Evolutionary conservation across 2,797 vertebrate species (phyloP).

Genomic region (Furcifer pardalis): DNA sequence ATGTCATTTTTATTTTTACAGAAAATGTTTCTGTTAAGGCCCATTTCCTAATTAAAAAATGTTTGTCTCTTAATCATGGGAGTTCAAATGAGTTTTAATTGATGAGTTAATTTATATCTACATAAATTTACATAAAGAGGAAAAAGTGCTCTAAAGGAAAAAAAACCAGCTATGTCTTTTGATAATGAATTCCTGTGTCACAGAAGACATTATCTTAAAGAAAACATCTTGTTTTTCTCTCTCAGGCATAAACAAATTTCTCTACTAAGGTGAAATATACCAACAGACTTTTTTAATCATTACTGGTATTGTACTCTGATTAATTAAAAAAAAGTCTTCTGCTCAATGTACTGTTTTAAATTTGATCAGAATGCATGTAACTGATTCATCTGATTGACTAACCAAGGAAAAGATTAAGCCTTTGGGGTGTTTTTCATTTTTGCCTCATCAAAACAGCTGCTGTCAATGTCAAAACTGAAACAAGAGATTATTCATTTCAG

Average conservation of each 20-base stretch:
- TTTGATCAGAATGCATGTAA: background rate
- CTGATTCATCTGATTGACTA: background rate
- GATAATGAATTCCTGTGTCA: background rate
- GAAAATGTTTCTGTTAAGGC: background rate
- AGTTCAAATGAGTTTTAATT: background rate
- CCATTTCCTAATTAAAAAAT: background rate
- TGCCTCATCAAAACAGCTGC: background rate
- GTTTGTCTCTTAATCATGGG: background rate
- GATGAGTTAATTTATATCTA: background rate
- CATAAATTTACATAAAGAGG: background rate
- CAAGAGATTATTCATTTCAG: background rate
- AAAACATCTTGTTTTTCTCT: background rate
- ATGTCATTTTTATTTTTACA: background rate
- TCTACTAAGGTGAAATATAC: no score
- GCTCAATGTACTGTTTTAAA: background rate
- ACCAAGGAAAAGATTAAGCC: background rate
- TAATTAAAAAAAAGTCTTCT: background rate
- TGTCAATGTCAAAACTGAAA: background rate
- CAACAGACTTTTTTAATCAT: background rate
- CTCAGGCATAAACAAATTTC: background rate
- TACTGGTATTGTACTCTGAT: background rate
- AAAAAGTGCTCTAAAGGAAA: background rate
- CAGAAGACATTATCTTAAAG: no score
- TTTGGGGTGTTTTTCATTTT: no score
- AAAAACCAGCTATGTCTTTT: background rate